Percentiles rank a stretch among this genome's conserved stretches.
phyloP scores from a whole-genome alignment of 2,113 vertebrate species.

The Dinomys branickii region DNA sequence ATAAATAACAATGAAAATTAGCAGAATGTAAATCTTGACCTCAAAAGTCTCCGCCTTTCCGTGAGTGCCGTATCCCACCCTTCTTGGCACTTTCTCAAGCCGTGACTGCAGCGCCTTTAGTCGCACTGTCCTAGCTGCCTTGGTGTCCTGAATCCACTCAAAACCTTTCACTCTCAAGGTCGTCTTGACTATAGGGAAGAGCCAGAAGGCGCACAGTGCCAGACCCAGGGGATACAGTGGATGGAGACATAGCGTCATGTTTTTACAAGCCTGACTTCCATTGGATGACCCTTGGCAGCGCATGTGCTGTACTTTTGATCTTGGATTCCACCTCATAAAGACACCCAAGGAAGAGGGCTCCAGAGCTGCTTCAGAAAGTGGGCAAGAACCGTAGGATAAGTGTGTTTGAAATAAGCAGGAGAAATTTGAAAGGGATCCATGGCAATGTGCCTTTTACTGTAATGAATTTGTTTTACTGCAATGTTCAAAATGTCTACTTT shows the following conservation, averaged over 20 bases:
- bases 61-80: not conserved
- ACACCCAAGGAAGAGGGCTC: not conserved
- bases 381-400: not conserved
- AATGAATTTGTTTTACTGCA: not conserved
- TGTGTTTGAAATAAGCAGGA: not conserved
- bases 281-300: not conserved
- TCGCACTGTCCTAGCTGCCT: not conserved
- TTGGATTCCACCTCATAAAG: not conserved
- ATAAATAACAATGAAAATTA: conserved; percentile 29
- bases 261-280: not conserved
- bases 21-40: not conserved
- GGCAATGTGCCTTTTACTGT: not conserved
- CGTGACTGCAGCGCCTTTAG: not conserved
- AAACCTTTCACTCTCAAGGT: not conserved
- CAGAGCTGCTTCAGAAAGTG: not conserved
- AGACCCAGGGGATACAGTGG: too few relatives aligned
- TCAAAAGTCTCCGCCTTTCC: not conserved
- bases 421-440: not conserved
- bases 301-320: not conserved
- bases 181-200: not conserved
- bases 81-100: not conserved
- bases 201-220: not conserved
- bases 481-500: not conserved
- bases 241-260: not conserved
- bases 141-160: not conserved